A percentile compares a stretch with the other conserved stretches of the same genome.
Evolutionary conservation across 2,888 invertebrate genomes (phyloP).

Genomic region (Sesia bembeciformis): DNA sequence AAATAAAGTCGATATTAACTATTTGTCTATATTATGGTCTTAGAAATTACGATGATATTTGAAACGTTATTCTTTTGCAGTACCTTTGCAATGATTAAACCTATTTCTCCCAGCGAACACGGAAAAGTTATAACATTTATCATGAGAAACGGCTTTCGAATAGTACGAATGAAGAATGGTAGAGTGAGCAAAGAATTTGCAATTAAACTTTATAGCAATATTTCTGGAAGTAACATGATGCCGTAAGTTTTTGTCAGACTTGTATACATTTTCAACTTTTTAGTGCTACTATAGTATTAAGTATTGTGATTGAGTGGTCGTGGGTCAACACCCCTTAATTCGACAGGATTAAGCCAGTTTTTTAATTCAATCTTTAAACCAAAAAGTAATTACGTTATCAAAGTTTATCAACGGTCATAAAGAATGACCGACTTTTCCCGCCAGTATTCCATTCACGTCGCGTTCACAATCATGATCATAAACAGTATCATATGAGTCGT

Average conservation of each 20-base stretch:
- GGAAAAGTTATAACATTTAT: constrained; percentile 85
- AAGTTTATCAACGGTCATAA: too few species aligned
- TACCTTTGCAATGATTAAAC: constrained; percentile 87
- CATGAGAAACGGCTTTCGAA: constrained; percentile 75
- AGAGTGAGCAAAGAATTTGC: constrained; percentile 79
- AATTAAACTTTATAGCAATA: constrained; percentile 74
- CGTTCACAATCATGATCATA: too few species aligned
- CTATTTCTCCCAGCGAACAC: constrained; percentile 78
- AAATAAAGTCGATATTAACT: too few species aligned
- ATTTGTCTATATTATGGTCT: too few species aligned
- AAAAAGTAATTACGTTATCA: too few species aligned
- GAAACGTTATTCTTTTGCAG: constrained; percentile 41
- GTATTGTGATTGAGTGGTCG: neutral
- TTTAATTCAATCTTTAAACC: too few species aligned
- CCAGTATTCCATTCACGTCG: too few species aligned
- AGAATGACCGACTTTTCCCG: too few species aligned
- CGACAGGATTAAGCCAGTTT: too few species aligned
- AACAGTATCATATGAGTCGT: too few species aligned
- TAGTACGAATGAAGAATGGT: constrained; percentile 84
- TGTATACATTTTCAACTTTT: neutral
- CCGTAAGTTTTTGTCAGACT: constrained; percentile 60
- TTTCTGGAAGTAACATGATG: constrained; percentile 73
- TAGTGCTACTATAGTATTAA: neutral
- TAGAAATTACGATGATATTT: too few species aligned
- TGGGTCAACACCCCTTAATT: too few species aligned